Evolutionary conservation across 2,797 vertebrate genomes (phyloP).

Genomic region (Poecile montanus): DNA sequence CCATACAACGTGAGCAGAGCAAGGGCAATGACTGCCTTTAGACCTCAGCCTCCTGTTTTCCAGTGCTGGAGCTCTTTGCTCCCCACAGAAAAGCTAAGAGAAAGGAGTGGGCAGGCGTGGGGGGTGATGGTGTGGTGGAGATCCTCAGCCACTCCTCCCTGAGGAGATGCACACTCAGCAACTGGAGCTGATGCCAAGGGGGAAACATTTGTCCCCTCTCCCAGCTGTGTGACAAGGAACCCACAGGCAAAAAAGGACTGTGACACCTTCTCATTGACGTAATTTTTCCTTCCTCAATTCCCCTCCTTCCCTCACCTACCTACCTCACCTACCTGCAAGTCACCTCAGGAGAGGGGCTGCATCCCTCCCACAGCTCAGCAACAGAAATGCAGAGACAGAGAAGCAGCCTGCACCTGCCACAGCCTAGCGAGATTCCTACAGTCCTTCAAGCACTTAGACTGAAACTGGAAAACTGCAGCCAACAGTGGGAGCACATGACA

Average conservation of each 20-base stretch:
- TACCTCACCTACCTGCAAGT: background rate
- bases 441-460: background rate
- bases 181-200: background rate
- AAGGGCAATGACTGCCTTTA: background rate
- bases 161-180: background rate
- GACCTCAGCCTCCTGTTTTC: background rate
- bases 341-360: accelerated
- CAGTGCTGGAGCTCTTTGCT: background rate
- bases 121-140: background rate
- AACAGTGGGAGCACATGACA: too few relatives aligned
- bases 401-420: background rate
- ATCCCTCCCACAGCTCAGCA: background rate
- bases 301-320: background rate
- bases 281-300: background rate
- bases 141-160: background rate
- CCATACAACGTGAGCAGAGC: background rate
- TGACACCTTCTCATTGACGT: background rate
- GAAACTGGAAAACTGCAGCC: background rate
- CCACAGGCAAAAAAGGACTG: background rate
- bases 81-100: background rate
- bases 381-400: background rate
- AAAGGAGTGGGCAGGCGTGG: background rate
- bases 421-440: background rate
- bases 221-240: background rate
- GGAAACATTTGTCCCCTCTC: background rate